phyloP scores from a whole-genome alignment of 2,888 invertebrate species.

The Heterodera filipjevi region DNA sequence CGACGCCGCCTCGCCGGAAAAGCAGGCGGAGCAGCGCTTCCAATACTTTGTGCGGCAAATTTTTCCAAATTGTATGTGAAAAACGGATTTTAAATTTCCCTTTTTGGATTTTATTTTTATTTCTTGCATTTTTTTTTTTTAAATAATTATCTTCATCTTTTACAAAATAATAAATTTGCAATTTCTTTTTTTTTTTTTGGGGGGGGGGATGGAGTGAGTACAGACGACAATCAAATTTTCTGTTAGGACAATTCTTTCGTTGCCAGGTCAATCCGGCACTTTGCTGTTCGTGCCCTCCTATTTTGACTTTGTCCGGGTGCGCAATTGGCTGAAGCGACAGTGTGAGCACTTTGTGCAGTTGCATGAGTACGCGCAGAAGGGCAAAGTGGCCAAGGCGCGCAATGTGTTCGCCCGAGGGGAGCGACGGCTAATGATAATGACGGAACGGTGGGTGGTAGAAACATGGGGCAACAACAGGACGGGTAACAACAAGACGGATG shows the following conservation, averaged over 20 bases:
- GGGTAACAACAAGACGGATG: neutral
- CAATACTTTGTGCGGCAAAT: constrained; percentile 76
- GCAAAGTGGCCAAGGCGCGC: constrained; percentile 74
- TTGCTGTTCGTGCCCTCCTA: constrained; percentile 90
- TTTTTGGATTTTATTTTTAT: too few relatives aligned
- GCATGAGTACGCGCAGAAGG: constrained; percentile 67
- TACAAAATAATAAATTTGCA: too few relatives aligned
- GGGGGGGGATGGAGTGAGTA: too few relatives aligned
- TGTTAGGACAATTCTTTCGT: too few relatives aligned
- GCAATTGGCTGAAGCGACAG: constrained; percentile 89
- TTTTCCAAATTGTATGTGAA: constrained; percentile 42
- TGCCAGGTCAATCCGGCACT: constrained; percentile 72
- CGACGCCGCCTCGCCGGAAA: constrained; percentile 69
- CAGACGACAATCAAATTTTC: too few relatives aligned
- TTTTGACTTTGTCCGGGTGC: constrained; percentile 87
- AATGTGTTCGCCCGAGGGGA: constrained; percentile 91
- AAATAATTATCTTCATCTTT: too few relatives aligned
- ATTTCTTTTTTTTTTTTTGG: too few relatives aligned
- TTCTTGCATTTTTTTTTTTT: too few relatives aligned
- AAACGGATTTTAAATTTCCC: neutral
- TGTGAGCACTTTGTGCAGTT: constrained; percentile 82
- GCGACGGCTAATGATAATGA: constrained; percentile 86
- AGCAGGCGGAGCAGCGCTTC: constrained; percentile 80
- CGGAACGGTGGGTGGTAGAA: constrained; percentile 72
- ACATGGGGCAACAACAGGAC: neutral